These are phyloP conservation scores for Thermophis baileyi DNA, from an alignment of 2,113 vertebrate species.

Conservation along the genomic window DNA sequence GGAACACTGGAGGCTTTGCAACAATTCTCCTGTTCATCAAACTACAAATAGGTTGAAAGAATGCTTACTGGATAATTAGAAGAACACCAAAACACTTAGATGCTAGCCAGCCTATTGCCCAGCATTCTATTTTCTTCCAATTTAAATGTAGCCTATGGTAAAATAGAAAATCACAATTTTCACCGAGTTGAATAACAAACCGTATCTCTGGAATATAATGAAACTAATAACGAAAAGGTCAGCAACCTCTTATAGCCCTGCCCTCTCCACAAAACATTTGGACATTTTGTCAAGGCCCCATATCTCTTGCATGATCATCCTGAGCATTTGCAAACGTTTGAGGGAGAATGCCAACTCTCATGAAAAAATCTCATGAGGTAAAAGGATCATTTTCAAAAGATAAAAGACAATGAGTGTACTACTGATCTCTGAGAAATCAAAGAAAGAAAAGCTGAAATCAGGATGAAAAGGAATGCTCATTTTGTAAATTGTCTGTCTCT, in stretches of 20 bases:
- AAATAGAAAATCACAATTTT: background rate
- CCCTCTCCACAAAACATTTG: background rate
- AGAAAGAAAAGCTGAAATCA: background rate
- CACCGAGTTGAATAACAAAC: background rate
- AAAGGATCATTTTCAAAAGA: background rate
- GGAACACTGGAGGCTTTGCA: background rate
- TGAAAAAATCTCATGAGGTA: background rate
- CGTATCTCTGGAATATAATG: background rate
- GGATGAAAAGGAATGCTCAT: background rate
- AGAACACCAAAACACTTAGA: background rate
- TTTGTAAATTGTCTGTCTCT: background rate
- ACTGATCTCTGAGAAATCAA: background rate
- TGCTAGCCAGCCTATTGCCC: background rate
- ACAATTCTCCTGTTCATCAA: background rate
- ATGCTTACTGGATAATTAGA: background rate
- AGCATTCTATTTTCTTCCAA: background rate
- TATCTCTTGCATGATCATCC: background rate
- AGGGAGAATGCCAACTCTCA: background rate
- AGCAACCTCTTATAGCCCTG: background rate
- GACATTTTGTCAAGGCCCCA: background rate
- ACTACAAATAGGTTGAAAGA: background rate
- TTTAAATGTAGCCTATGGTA: background rate
- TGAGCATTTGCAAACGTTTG: background rate
- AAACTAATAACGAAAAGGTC: background rate
- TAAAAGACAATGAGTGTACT: background rate